Conservation (phyloP, 2,113 vertebrate genomes). For the Eira barbara region DNA sequence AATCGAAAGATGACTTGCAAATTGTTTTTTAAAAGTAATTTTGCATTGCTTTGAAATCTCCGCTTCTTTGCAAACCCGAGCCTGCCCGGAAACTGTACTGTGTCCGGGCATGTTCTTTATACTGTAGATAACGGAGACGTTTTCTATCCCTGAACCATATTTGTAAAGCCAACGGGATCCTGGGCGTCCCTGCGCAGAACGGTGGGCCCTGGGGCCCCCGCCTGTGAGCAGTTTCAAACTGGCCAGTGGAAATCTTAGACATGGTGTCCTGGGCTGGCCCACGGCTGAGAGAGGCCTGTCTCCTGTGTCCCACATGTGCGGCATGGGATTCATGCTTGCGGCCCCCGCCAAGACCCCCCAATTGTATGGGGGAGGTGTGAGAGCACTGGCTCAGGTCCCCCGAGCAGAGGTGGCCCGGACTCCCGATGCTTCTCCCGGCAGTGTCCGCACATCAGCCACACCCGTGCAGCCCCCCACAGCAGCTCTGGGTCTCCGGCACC, state of each 20-base stretch:
- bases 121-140: background rate
- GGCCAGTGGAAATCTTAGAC: background rate
- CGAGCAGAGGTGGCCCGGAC: background rate
- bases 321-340: accelerated
- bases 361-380: background rate
- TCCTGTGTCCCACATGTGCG: accelerated
- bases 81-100: background rate
- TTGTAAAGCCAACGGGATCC: slow-evolving; percentile 49
- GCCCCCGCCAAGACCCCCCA: background rate
- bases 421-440: background rate
- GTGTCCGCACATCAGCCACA: background rate
- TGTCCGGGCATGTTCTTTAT: background rate
- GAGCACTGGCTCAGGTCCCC: background rate
- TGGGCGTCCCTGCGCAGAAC: background rate
- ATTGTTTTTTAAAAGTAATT: slow-evolving; percentile 70
- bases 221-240: background rate
- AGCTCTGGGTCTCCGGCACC: background rate
- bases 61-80: background rate
- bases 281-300: background rate
- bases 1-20: slow-evolving; percentile 61
- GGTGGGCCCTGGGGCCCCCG: background rate
- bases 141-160: slow-evolving; percentile 26
- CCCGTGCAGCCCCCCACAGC: background rate
- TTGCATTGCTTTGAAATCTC: slow-evolving; percentile 59
- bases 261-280: background rate